phyloP scores from a whole-genome alignment of 2,113 vertebrate genomes.

The Dasyornis broadbenti region DNA sequence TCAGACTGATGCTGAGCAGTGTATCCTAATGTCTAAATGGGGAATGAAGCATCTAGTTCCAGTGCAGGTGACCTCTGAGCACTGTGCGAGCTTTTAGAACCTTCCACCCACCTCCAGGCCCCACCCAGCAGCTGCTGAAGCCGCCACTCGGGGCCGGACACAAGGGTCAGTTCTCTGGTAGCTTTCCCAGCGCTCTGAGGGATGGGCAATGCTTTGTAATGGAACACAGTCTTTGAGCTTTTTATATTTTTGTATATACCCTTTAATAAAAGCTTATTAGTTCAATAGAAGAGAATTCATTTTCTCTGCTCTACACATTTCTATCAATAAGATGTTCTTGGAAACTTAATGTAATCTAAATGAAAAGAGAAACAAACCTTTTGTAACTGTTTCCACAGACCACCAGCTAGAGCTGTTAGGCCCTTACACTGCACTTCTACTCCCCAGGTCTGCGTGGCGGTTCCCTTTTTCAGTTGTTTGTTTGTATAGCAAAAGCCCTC shows the following conservation, averaged over 20 bases:
- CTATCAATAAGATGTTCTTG: not conserved
- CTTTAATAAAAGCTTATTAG: conserved; percentile 43
- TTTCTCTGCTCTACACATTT: conserved; percentile 30
- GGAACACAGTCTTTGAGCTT: conserved; percentile 44
- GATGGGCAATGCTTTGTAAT: conserved; percentile 8
- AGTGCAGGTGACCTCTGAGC: conserved; percentile 12
- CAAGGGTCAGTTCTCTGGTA: not conserved
- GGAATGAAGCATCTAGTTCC: conserved; percentile 43
- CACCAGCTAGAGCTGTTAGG: not conserved
- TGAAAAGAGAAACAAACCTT: not conserved
- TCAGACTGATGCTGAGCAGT: conserved; percentile 61
- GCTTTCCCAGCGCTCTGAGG: not conserved
- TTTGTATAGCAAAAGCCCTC: conserved; percentile 56
- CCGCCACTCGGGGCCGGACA: not conserved
- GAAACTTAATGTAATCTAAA: not conserved
- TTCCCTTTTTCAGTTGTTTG: not conserved
- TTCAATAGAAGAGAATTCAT: not conserved
- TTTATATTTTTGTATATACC: conserved; percentile 57
- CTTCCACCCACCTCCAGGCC: not conserved
- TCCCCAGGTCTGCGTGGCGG: not conserved
- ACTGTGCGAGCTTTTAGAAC: conserved; percentile 19
- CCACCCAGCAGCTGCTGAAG: conserved; percentile 32
- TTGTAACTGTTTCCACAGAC: conserved; percentile 25
- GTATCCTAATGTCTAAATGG: conserved; percentile 58
- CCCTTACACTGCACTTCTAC: not conserved